phyloP scores from a whole-genome alignment of 2,113 vertebrate species.

The Hippocampus barbouri region DNA sequence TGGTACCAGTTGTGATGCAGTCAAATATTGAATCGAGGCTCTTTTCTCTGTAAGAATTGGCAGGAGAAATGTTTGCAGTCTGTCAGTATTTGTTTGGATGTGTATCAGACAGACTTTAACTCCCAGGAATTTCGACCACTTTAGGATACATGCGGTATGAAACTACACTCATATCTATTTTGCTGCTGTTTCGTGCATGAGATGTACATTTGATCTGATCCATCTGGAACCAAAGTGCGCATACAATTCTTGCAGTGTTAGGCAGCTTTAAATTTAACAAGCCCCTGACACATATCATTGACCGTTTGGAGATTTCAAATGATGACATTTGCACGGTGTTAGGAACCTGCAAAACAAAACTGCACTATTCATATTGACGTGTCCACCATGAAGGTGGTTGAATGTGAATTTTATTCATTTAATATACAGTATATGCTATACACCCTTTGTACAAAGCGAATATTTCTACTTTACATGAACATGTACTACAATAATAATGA shows the following conservation, averaged over 20 bases:
- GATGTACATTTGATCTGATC: background rate
- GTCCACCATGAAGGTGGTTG: background rate
- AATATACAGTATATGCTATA: constrained; percentile 13
- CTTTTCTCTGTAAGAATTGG: constrained; percentile 20
- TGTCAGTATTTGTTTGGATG: background rate
- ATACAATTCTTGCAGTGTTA: background rate
- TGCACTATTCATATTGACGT: background rate
- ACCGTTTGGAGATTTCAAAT: background rate
- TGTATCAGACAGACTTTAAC: background rate
- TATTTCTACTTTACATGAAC: background rate
- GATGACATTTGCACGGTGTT: too few species aligned
- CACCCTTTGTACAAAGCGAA: constrained; percentile 15
- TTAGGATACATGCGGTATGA: background rate
- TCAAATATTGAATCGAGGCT: constrained; percentile 29
- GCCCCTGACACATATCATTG: background rate
- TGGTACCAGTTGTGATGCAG: constrained; percentile 20
- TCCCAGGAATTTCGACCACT: background rate
- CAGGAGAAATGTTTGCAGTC: constrained; percentile 21
- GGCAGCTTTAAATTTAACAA: background rate
- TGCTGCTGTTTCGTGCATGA: background rate
- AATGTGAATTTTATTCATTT: background rate
- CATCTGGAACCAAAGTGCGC: background rate
- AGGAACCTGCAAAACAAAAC: background rate
- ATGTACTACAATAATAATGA: background rate
- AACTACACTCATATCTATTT: background rate